phyloP scores from a whole-genome alignment of 1,140 invertebrate species.

The Drosophila equinoxialis region DNA sequence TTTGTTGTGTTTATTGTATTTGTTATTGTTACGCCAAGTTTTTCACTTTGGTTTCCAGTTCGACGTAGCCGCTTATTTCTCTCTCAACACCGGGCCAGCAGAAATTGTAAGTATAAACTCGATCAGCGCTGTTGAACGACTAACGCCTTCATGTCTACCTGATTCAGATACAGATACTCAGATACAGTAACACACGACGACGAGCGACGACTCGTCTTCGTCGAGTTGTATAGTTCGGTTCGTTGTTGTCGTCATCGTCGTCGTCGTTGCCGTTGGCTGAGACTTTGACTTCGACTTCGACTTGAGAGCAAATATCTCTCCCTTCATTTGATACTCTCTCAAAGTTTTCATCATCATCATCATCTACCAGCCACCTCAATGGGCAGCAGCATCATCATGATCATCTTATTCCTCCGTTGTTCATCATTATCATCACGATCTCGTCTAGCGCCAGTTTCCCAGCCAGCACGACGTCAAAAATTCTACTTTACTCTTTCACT shows the following conservation, averaged over 20 bases:
- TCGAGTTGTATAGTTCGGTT: neutral
- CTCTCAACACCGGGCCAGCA: conserved; percentile 41
- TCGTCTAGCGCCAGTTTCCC: conserved; percentile 55
- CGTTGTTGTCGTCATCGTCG: neutral
- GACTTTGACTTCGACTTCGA: conserved; percentile 4
- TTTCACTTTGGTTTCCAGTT: conserved; percentile 42
- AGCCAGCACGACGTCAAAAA: conserved; percentile 54
- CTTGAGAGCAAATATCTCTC: conserved; percentile 13
- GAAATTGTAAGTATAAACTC: conserved; percentile 82
- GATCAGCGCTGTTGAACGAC: conserved; percentile 83
- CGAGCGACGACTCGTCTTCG: conserved; percentile 20
- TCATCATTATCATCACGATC: conserved; percentile 37
- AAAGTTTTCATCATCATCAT: conserved; percentile 21
- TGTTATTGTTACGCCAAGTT: conserved; percentile 37
- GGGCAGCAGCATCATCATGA: conserved; percentile 30
- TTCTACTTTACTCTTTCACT: conserved; percentile 46
- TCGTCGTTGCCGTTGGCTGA: conserved; percentile 22
- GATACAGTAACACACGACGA: conserved; percentile 34
- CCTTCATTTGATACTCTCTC: conserved; percentile 13
- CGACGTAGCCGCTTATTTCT: conserved; percentile 35
- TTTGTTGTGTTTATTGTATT: conserved; percentile 15
- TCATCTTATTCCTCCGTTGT: conserved; percentile 21
- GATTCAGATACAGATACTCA: conserved; percentile 73
- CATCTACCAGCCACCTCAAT: neutral
- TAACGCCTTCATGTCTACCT: conserved; percentile 83